These are phyloP conservation scores for Manis crassicaudata DNA, from an alignment of 2,797 vertebrate genomes.

Conservation along the genomic window DNA sequence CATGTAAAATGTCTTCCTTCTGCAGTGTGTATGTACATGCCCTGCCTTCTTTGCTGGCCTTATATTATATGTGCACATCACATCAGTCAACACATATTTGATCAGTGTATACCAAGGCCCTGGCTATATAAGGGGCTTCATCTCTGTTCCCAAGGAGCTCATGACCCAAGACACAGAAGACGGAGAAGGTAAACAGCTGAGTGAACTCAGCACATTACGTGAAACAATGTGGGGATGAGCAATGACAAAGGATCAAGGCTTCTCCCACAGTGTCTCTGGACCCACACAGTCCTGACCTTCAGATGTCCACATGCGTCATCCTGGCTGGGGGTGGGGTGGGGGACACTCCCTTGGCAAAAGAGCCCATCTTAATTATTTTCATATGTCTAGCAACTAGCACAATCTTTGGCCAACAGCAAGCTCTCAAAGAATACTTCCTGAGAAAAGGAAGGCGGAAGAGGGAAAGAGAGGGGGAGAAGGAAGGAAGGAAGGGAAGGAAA, in stretches of 20 bases:
- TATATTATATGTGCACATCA: background rate
- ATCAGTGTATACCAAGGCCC: background rate
- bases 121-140: background rate
- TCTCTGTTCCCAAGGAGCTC: background rate
- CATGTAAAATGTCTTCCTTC: background rate
- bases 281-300: background rate
- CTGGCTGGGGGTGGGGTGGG: background rate
- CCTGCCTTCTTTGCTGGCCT: background rate
- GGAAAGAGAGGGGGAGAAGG: background rate
- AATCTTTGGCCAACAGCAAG: background rate
- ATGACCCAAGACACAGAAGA: background rate
- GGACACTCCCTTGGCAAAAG: background rate
- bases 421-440: background rate
- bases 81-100: background rate
- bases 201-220: background rate
- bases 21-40: accelerated
- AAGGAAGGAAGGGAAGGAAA: background rate
- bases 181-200: background rate
- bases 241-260: background rate
- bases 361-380: background rate
- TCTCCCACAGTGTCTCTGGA: accelerated
- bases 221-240: background rate
- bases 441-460: constrained; percentile 23
- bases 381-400: background rate
- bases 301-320: accelerated